Evolutionary conservation across 2,113 vertebrate species (phyloP), one percentile per base, ranked within the genome.

Genomic region (Salvelinus sp.): DNA sequence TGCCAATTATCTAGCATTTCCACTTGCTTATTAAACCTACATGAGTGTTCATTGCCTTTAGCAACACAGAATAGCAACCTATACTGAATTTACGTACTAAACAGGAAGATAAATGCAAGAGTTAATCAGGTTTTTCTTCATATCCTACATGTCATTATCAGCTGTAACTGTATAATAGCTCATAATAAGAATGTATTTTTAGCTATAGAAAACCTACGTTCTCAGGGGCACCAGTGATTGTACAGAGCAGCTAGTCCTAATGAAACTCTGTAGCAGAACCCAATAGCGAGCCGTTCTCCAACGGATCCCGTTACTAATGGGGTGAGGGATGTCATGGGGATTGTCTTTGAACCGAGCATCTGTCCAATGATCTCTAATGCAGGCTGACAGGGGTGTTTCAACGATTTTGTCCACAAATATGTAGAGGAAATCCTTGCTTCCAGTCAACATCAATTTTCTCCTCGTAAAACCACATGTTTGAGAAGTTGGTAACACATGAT

Each of bases 251-350:
- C 70, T 58, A 48, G 58, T 67, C 57, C 76, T 79, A 76, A 83
- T 84, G 72, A 82, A 76, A 82, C 73, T 33, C 69, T 57, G 72
- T 67, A 68, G 27, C 68, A 62, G 67, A 70, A 81, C 78, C 54
- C 28, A 87, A 83, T 83, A 85, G 80, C 38, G 60, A 83, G 69
- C 14, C 47, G 68, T 81, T 86, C 67, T 27, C 7, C 23, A 78
- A 62, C 72, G 62, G 75, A 78, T 81, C 0, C 10, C 76, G 77
- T 83, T 82, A 80, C 79, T 85, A 86, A 88, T 84, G 79, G 78
- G 72, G 65, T 77, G 68, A 54, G 66, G 71, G 30, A 76, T 75
- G 71, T 80, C 75, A 74, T 75, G 66, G 74, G 63, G 67, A 57
- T 75, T 63, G 47, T 70, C 38, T 23, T 76, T 86, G 70, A 64